phyloP scores from a whole-genome alignment of 2,113 vertebrate genomes.

The Noturus placidus region DNA sequence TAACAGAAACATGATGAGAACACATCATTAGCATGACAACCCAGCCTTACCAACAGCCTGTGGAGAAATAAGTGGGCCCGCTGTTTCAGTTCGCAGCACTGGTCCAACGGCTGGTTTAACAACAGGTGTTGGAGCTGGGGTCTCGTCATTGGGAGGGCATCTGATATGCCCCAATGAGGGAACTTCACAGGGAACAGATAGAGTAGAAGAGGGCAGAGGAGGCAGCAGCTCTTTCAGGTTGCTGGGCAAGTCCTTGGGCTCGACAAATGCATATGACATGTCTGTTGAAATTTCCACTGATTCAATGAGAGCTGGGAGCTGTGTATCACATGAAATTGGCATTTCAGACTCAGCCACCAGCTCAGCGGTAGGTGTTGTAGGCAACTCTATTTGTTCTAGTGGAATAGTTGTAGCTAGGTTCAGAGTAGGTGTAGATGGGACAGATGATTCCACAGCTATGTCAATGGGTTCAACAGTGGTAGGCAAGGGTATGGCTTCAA shows the following conservation, averaged over 20 bases:
- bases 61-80: slow-evolving; percentile 19
- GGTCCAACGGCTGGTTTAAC: slow-evolving; percentile 27
- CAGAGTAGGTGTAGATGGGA: not conserved
- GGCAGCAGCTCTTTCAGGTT: not conserved
- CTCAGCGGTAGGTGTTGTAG: slow-evolving; percentile 26
- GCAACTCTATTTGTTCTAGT: slow-evolving; percentile 17
- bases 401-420: not conserved
- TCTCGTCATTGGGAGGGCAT: not conserved
- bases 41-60: slow-evolving; percentile 53
- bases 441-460: not conserved
- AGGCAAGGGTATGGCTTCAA: slow-evolving; percentile 1
- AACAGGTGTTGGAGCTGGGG: slow-evolving; percentile 9
- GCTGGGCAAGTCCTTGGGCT: not conserved
- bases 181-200: not conserved
- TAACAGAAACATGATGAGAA: not conserved
- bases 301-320: slow-evolving; percentile 4
- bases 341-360: not conserved
- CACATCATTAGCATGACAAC: not conserved
- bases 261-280: not conserved
- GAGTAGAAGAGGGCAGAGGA: not conserved
- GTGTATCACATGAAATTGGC: not conserved
- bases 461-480: not conserved
- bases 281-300: not conserved
- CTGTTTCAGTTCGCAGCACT: slow-evolving; percentile 19
- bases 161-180: not conserved